A percentile compares a stretch with the other conserved stretches of the same genome.
phyloP scores from a whole-genome alignment of 2,888 invertebrate species.

The Agriotes lineatus region DNA sequence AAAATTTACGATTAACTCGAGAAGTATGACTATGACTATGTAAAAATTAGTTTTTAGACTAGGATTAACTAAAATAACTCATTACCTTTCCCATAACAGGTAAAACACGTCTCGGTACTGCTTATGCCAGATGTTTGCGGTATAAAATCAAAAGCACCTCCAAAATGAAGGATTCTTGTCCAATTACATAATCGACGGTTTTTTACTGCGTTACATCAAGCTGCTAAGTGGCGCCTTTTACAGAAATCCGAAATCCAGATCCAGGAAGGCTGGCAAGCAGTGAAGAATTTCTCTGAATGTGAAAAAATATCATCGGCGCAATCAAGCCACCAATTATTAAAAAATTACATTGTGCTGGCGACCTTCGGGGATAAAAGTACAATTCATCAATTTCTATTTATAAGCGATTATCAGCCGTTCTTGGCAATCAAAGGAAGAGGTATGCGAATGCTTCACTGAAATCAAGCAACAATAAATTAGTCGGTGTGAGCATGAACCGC shows the following conservation, averaged over 20 bases:
- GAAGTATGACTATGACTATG: no score
- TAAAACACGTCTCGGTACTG: no score
- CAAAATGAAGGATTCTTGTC: constrained; percentile 3
- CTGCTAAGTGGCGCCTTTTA: background rate
- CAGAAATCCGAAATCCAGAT: background rate
- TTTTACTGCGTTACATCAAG: no score
- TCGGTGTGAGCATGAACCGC: constrained; percentile 5
- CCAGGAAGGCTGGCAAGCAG: background rate
- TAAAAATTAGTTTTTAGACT: no score
- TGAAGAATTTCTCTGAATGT: background rate
- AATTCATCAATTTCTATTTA: constrained; percentile 41
- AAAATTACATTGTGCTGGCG: constrained; percentile 20
- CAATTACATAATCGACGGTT: constrained; percentile 12
- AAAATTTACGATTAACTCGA: no score
- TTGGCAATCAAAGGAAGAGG: constrained; percentile 29
- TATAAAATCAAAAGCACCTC: constrained; percentile 1
- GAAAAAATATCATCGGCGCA: constrained; percentile 7
- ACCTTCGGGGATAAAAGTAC: constrained; percentile 33
- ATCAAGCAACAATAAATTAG: constrained; percentile 28
- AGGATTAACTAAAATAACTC: no score
- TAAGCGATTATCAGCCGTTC: constrained; percentile 37
- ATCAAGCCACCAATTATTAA: constrained; percentile 11
- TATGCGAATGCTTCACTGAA: constrained; percentile 17
- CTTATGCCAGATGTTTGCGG: background rate
- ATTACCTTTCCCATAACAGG: no score